Evolutionary conservation across 2,113 vertebrate genomes (phyloP).

Genomic region (Lethenteron reissneri): DNA sequence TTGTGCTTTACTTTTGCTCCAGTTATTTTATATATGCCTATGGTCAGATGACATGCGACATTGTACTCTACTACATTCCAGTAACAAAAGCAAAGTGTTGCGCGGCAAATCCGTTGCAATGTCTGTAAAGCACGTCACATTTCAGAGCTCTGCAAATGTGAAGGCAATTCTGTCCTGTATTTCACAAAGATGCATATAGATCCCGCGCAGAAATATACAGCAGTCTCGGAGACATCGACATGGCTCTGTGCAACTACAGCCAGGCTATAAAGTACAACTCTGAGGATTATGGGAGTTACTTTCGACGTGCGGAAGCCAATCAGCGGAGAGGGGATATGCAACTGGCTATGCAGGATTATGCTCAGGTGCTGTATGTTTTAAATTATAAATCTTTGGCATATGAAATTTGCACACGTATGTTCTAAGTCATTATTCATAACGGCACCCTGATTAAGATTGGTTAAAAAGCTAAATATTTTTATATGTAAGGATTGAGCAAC

Average conservation of each 20-base stretch:
- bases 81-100: too few species aligned
- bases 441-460: too few species aligned
- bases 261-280: conserved; percentile 29
- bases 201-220: conserved; percentile 38
- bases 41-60: too few species aligned
- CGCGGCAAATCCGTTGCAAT: too few species aligned
- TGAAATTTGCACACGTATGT: too few species aligned
- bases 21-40: not conserved
- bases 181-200: conserved; percentile 24
- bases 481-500: too few species aligned
- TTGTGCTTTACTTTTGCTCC: not conserved
- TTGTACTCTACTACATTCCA: too few species aligned
- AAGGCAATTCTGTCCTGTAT: conserved; percentile 9
- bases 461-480: too few species aligned
- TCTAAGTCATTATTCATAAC: too few species aligned
- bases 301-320: conserved; percentile 28
- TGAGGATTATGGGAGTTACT: conserved; percentile 29
- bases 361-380: conserved; percentile 19
- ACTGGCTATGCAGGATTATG: conserved; percentile 35
- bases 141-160: too few species aligned
- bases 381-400: too few species aligned
- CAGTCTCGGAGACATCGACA: conserved; percentile 17
- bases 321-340: conserved; percentile 18
- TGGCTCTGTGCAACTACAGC: conserved; percentile 28
- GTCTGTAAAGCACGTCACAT: too few species aligned